Evolutionary conservation across 2,888 invertebrate species (phyloP), one percentile per base, ranked within the genome.

Genomic region (Chrysina gloriosa): DNA sequence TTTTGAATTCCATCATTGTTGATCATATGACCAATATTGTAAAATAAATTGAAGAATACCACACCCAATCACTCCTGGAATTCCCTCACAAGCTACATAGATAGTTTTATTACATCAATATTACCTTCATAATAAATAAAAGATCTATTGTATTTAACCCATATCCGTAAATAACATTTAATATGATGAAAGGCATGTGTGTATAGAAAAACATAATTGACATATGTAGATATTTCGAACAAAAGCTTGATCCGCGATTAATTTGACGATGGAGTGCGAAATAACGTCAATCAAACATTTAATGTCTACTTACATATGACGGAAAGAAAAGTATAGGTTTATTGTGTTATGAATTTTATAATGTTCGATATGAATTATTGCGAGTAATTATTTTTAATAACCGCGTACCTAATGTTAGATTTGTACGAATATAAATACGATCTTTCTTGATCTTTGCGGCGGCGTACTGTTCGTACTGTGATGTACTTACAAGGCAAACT

Each of bases 401-500:
- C 5, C 16, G 19, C 47, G 9, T 19, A 21, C 21, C 7, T 31
- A 45, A 11, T 1, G 9, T 9, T 31, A 31, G 9, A 52, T 52
- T 31, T 19, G 14, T 11, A 58, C 42, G 6, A 31, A 39, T 25
- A 39, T 58, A 23, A 58, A 23, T 58, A 58, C 42, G 11, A 39
- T 25, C 39, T 25, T 58, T 58, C 39, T 39, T 25, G 21, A 21
- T 21, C 45, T 45, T 21, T 23, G 3, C 21, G 3, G 21, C 23
- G 11, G 14, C 19, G 36, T 25, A 58, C 39, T 58, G 25, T 31
- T 58, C 25, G 25, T 19, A 19, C 42, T 19, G 42, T 11, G 9
- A n/a, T n/a, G n/a, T n/a, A n/a, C n/a, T n/a, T 58, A 25, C 58
- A 39, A 58, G 58, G 58, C 25, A 16, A 58, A 58, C 58, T 58